phyloP scores from a whole-genome alignment of 2,113 vertebrate genomes.

The Grammomys dolichurus region DNA sequence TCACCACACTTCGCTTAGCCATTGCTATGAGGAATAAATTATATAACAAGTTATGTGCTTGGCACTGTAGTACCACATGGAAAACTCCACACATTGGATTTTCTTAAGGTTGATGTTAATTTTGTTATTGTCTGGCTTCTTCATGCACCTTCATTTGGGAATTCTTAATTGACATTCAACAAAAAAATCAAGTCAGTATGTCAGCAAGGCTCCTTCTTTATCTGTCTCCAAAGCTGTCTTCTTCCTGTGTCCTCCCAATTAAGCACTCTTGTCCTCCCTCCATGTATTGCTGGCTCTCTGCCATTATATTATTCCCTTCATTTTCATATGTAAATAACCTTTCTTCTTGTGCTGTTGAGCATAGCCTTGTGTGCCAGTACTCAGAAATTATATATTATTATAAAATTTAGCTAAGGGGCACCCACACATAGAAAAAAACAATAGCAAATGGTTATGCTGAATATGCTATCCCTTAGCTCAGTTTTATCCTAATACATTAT shows the following conservation, averaged over 20 bases:
- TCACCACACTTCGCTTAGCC: not conserved
- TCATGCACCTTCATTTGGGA: not conserved
- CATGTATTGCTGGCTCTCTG: not conserved
- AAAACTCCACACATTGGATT: not conserved
- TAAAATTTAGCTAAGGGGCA: conserved; percentile 14
- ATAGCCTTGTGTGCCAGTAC: not conserved
- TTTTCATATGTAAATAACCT: not conserved
- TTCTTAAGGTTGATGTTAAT: not conserved
- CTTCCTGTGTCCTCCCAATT: not conserved
- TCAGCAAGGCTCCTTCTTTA: not conserved
- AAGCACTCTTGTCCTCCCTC: no score
- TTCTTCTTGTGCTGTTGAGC: not conserved
- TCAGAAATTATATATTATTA: not conserved
- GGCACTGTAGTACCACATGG: not conserved
- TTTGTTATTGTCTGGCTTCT: not conserved
- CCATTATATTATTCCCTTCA: not conserved
- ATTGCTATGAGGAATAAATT: not conserved
- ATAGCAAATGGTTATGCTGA: not conserved
- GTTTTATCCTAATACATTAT: not conserved
- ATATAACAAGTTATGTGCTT: not conserved
- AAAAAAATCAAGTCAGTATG: not conserved
- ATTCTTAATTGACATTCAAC: not conserved
- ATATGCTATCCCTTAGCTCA: conserved; percentile 7
- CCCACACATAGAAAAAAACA: not conserved
- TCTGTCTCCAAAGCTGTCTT: not conserved